A percentile compares a stretch with the other conserved stretches of the same genome.
phyloP scores from a whole-genome alignment of 2,888 invertebrate genomes.

The Pilophorus perplexus region DNA sequence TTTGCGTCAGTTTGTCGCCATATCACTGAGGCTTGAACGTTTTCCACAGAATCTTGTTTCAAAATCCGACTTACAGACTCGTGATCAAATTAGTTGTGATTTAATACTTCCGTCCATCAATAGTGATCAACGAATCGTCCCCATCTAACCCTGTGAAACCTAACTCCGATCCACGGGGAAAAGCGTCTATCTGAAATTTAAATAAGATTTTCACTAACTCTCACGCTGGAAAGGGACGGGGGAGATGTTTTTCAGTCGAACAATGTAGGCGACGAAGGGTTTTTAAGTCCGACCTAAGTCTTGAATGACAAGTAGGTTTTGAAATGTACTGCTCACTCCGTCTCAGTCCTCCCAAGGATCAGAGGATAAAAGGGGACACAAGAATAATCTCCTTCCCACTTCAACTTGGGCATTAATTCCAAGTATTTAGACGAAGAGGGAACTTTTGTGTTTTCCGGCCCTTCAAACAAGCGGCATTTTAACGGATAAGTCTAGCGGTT shows the following conservation, averaged over 20 bases:
- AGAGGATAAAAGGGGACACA: constrained; percentile 7
- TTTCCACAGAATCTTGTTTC: too few species aligned
- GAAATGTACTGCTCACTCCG: constrained; percentile 13
- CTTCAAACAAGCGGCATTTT: background rate
- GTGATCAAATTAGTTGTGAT: too few species aligned
- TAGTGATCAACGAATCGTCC: background rate
- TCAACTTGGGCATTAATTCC: constrained; percentile 3
- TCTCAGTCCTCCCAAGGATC: background rate
- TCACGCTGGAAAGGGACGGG: too few species aligned
- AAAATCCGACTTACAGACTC: too few species aligned
- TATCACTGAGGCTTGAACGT: too few species aligned
- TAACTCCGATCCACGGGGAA: background rate
- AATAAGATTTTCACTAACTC: background rate
- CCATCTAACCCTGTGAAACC: background rate
- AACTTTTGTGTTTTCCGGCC: background rate
- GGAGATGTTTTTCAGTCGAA: background rate
- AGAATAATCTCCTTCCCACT: background rate
- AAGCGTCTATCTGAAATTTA: background rate
- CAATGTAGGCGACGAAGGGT: background rate
- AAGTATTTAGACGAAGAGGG: background rate
- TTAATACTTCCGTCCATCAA: background rate
- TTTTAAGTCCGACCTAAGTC: constrained; percentile 5
- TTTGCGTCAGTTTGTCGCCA: too few species aligned
- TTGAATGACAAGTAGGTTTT: constrained; percentile 18
- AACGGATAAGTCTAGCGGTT: background rate